Evolutionary conservation across 2,888 invertebrate genomes (phyloP).

Genomic region (Baccha elongata): DNA sequence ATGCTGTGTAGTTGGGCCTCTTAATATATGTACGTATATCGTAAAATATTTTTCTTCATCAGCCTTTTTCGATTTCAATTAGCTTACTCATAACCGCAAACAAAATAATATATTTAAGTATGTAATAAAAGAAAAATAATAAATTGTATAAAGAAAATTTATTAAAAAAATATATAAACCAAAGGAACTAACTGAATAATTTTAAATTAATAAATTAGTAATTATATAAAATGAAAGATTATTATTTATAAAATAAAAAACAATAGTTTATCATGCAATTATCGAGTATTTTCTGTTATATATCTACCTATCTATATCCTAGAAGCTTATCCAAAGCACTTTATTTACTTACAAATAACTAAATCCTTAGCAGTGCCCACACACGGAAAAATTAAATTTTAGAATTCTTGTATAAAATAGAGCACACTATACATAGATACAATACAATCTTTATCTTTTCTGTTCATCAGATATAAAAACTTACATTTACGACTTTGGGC

Average conservation of each 20-base stretch:
- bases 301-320: conserved; percentile 46
- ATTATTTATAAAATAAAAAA: not conserved
- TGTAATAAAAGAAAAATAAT: not conserved
- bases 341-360: conserved; percentile 4
- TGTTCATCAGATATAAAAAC: conserved; percentile 49
- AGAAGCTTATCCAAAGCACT: conserved; percentile 49
- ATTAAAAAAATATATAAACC: not conserved
- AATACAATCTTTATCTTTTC: conserved; percentile 24
- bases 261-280: not conserved
- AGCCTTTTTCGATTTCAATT: no score
- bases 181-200: conserved; percentile 1
- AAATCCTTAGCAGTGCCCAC: conserved; percentile 43
- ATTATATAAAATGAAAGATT: not conserved
- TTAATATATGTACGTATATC: no score
- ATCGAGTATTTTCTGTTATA: not conserved
- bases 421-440: conserved; percentile 67
- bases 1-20: no score
- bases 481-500: conserved; percentile 25
- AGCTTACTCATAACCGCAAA: no score
- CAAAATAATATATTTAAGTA: no score
- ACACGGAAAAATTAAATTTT: conserved; percentile 1
- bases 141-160: conserved; percentile 4
- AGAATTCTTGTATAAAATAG: conserved; percentile 60
- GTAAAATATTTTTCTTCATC: no score
- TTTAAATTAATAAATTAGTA: conserved; percentile 6